Conservation (phyloP, 2,888 invertebrate genomes). For the Drosophila heteroneura region DNA sequence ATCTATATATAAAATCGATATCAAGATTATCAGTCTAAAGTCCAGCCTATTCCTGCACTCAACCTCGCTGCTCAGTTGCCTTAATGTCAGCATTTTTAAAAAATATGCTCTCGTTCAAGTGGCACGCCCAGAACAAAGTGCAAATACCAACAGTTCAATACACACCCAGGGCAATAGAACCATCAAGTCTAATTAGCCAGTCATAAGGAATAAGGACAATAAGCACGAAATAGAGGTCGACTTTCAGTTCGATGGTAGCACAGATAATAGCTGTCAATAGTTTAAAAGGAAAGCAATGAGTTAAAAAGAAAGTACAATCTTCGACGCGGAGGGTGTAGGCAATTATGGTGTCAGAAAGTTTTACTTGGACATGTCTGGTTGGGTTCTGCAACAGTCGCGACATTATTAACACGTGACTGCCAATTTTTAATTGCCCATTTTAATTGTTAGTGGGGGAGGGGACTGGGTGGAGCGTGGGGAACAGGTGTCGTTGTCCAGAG, state of each 20-base stretch:
- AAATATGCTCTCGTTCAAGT: not conserved
- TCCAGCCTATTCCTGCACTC: not conserved
- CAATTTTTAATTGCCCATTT: conserved; percentile 69
- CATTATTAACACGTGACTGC: conserved; percentile 75
- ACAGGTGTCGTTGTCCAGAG: conserved; percentile 18
- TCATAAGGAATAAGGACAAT: conserved; percentile 17
- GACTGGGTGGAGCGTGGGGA: not conserved
- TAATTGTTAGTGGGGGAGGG: conserved; percentile 45
- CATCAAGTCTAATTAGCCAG: conserved; percentile 43
- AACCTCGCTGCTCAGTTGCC: not conserved
- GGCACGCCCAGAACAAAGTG: conserved; percentile 19
- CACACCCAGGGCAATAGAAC: conserved; percentile 20
- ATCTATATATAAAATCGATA: not conserved
- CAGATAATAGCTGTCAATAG: conserved; percentile 42
- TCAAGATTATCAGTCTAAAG: not conserved
- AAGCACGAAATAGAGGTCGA: conserved; percentile 3
- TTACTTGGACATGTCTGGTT: conserved; percentile 48
- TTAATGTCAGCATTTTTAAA: not conserved
- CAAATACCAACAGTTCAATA: conserved; percentile 6
- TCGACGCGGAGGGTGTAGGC: conserved; percentile 1
- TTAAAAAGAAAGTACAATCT: not conserved
- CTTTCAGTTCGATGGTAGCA: conserved; percentile 11
- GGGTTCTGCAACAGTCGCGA: conserved; percentile 39
- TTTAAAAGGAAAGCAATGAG: not conserved
- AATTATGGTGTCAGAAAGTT: conserved; percentile 33